Evolutionary conservation across 1,140 invertebrate species (phyloP).

Genomic region (Bombyx mori): ASM3026992v2 NC_085121.1:45001-45500

Average conservation of each 20-base stretch:
- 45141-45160: slow-evolving; percentile 89
- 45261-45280: slow-evolving; percentile 93
- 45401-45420: slow-evolving; percentile 90
- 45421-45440: slow-evolving; percentile 92
- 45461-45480: slow-evolving; percentile 97
- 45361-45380: slow-evolving; percentile 82
- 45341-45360: slow-evolving; percentile 86
- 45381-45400: slow-evolving; percentile 86
- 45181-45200: slow-evolving; percentile 88
- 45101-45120: slow-evolving; percentile 44
- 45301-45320: slow-evolving; percentile 90
- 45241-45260: slow-evolving; percentile 96
- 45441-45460: slow-evolving; percentile 89
- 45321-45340: slow-evolving; percentile 84
- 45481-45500: slow-evolving; percentile 90
- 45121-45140: slow-evolving; percentile 75
- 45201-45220: slow-evolving; percentile 90
- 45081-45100: slow-evolving; percentile 79
- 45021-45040: slow-evolving; percentile 92
- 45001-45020: slow-evolving; percentile 93
- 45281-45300: slow-evolving; percentile 96
- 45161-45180: slow-evolving; percentile 86
- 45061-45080: slow-evolving; percentile 77
- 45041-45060: slow-evolving; percentile 89
- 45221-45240: slow-evolving; percentile 90